Conservation (phyloP, 37 sponge, comb jelly and placozoan genomes). For the Haliclona indistincta region DNA sequence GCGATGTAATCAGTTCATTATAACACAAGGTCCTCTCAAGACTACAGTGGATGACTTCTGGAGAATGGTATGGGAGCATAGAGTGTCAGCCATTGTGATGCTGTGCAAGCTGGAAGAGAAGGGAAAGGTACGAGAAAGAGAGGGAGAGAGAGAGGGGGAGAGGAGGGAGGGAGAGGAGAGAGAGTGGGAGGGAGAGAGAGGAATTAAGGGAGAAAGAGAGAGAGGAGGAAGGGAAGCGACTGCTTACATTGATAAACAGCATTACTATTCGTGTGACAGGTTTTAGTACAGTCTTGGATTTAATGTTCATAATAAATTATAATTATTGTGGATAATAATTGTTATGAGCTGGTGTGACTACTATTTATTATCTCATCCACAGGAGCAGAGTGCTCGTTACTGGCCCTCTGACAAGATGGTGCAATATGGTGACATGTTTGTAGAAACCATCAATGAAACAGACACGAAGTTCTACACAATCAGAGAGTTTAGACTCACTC, state of each 20-base stretch:
- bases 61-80: slow-evolving; percentile 91
- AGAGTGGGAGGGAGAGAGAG: too few species aligned
- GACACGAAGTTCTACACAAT: slow-evolving; percentile 41
- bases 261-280: too few species aligned
- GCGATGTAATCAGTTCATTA: slow-evolving; percentile 68
- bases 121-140: slow-evolving; percentile 19
- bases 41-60: slow-evolving; percentile 82
- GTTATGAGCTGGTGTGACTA: background rate
- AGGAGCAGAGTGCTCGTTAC: slow-evolving; percentile 69
- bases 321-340: background rate
- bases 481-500: slow-evolving; percentile 68
- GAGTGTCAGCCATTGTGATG: slow-evolving; percentile 69
- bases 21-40: slow-evolving; percentile 78
- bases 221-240: too few species aligned
- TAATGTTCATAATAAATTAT: too few species aligned
- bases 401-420: slow-evolving; percentile 67
- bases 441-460: slow-evolving; percentile 39
- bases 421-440: slow-evolving; percentile 72
- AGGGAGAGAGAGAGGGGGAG: too few species aligned
- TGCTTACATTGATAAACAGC: too few species aligned
- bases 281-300: too few species aligned
- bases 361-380: background rate
- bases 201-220: too few species aligned
- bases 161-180: too few species aligned
- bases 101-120: slow-evolving; percentile 70